Conservation (phyloP, 2,888 invertebrate genomes). For the Hybos culiciformis region DNA sequence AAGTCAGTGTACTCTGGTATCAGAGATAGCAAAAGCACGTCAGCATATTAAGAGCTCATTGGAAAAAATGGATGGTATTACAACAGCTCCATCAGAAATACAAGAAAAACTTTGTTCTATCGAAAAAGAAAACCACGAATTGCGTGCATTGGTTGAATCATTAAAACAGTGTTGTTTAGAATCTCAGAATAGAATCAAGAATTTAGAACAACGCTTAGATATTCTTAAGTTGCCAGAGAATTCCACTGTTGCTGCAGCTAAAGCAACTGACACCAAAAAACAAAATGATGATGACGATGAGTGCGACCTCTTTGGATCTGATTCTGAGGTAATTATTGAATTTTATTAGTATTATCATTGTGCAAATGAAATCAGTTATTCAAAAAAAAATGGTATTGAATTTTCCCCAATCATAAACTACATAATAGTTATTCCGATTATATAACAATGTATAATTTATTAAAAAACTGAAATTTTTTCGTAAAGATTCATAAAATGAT, state of each 20-base stretch:
- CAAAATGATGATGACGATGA: slow-evolving; percentile 54
- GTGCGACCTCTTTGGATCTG: slow-evolving; percentile 70
- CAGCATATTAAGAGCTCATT: slow-evolving; percentile 66
- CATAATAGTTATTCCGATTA: no score
- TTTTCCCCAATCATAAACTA: no score
- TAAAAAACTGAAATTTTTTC: no score
- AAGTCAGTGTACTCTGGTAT: slow-evolving; percentile 50
- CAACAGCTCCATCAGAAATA: slow-evolving; percentile 41
- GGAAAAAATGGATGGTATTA: slow-evolving; percentile 57
- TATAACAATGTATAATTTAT: no score
- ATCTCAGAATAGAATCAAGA: slow-evolving; percentile 29
- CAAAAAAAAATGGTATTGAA: no score
- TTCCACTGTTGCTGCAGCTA: slow-evolving; percentile 17
- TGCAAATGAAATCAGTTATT: no score
- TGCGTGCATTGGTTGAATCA: slow-evolving; percentile 32
- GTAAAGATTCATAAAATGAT: no score
- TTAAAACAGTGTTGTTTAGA: slow-evolving; percentile 25
- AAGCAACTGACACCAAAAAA: slow-evolving; percentile 10
- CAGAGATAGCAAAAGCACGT: slow-evolving; percentile 75
- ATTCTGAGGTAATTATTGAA: slow-evolving; percentile 60
- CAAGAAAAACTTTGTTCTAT: slow-evolving; percentile 40
- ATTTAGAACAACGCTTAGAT: slow-evolving; percentile 22
- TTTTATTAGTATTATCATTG: no score
- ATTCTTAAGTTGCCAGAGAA: slow-evolving; percentile 5
- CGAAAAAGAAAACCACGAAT: slow-evolving; percentile 44